phyloP scores from a whole-genome alignment of 1,140 invertebrate species.

The Apis laboriosa region DNA sequence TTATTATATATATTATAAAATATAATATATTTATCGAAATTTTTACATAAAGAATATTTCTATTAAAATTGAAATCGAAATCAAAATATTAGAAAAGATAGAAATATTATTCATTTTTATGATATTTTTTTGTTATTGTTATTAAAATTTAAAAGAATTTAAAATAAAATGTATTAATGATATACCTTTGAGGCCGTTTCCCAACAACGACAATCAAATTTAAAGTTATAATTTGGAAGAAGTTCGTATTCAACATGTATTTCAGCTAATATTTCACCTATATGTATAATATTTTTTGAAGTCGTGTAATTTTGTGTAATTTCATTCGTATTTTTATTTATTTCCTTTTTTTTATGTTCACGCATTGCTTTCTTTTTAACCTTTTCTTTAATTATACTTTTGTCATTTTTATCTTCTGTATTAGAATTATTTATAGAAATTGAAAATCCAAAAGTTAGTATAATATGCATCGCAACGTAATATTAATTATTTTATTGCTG shows the following conservation, averaged over 20 bases:
- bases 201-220: slow-evolving; percentile 47
- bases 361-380: neutral
- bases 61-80: neutral
- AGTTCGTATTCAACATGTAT: slow-evolving; percentile 35
- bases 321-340: neutral
- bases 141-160: neutral
- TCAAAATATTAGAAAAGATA: neutral
- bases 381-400: neutral
- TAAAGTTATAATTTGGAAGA: slow-evolving; percentile 30
- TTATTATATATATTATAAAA: neutral
- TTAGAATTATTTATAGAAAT: neutral
- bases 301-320: neutral
- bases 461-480: slow-evolving; percentile 14
- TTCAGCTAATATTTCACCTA: slow-evolving; percentile 10
- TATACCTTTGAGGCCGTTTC: slow-evolving; percentile 22
- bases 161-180: neutral
- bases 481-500: neutral
- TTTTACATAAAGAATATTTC: neutral
- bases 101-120: neutral
- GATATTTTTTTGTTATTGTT: neutral
- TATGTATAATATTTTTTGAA: slow-evolving; percentile 16
- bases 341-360: neutral
- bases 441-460: slow-evolving; percentile 37
- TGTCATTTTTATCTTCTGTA: neutral
- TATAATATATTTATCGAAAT: neutral